Conservation (phyloP, 1,140 invertebrate genomes). For the Psilanteris sp. region DNA sequence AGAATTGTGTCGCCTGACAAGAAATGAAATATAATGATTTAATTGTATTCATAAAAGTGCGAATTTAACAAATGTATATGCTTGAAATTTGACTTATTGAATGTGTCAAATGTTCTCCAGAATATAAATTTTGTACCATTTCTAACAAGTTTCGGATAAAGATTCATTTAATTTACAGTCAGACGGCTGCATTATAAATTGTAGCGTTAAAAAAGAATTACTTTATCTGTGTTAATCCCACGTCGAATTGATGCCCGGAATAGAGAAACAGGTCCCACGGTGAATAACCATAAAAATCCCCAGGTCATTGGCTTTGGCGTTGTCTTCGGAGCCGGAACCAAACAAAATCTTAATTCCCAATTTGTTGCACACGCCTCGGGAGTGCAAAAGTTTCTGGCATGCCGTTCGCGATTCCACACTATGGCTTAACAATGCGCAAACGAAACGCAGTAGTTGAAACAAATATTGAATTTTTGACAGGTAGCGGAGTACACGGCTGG, state of each 20-base stretch:
- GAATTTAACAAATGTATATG: too few species aligned
- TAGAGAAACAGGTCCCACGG: conserved; percentile 63
- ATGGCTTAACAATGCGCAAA: conserved; percentile 16
- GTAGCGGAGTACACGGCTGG: conserved; percentile 26
- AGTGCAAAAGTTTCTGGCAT: conserved; percentile 4
- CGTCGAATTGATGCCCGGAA: conserved; percentile 59
- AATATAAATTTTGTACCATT: not conserved
- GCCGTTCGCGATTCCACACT: conserved; percentile 1
- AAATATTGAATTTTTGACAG: conserved; percentile 37
- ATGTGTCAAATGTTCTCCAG: not conserved
- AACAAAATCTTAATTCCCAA: conserved; percentile 16
- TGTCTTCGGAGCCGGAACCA: conserved; percentile 35
- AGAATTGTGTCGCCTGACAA: too few species aligned
- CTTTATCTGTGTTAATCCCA: conserved; percentile 62
- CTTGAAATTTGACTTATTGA: too few species aligned
- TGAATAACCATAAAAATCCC: conserved; percentile 69
- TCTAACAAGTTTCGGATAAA: not conserved
- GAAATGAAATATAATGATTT: too few species aligned
- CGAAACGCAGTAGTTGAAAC: conserved; percentile 22
- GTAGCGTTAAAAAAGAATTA: conserved; percentile 59
- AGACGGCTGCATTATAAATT: conserved; percentile 47
- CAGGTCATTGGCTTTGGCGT: conserved; percentile 59
- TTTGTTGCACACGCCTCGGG: not conserved
- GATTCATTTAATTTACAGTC: too few species aligned
- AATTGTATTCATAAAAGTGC: too few species aligned